A percentile compares a stretch with the other conserved stretches of the same genome.
phyloP scores from a whole-genome alignment of 2,113 vertebrate species.

The Bucco capensis region DNA sequence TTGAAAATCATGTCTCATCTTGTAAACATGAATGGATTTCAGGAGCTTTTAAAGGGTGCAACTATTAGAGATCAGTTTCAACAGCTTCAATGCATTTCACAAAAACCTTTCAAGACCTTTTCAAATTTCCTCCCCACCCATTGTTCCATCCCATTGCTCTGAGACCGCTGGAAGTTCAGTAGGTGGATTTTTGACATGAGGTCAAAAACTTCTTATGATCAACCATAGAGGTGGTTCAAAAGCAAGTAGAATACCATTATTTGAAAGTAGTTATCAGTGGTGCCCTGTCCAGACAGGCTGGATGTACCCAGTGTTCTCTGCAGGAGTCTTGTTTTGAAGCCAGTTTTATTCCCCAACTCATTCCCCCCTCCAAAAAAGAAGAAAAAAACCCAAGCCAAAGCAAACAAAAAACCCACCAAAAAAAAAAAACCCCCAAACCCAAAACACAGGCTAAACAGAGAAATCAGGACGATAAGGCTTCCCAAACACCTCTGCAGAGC shows the following conservation, averaged over 20 bases:
- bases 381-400: no score
- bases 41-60: not conserved
- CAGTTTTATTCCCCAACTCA: not conserved
- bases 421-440: not conserved
- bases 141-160: not conserved
- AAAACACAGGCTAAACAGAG: not conserved
- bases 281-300: not conserved
- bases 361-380: not conserved
- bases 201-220: not conserved
- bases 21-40: constrained; percentile 21
- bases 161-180: not conserved
- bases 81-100: constrained; percentile 1
- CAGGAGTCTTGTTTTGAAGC: not conserved
- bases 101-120: constrained; percentile 18
- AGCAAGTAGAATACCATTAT: not conserved
- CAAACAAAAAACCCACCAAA: not conserved
- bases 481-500: not conserved
- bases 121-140: not conserved
- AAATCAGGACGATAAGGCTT: not conserved
- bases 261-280: not conserved
- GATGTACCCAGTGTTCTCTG: not conserved
- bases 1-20: constrained; percentile 8
- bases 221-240: not conserved
- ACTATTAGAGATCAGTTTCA: not conserved
- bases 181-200: not conserved